phyloP scores from a whole-genome alignment of 2,797 vertebrate genomes.

The Danio aesculapii region DNA sequence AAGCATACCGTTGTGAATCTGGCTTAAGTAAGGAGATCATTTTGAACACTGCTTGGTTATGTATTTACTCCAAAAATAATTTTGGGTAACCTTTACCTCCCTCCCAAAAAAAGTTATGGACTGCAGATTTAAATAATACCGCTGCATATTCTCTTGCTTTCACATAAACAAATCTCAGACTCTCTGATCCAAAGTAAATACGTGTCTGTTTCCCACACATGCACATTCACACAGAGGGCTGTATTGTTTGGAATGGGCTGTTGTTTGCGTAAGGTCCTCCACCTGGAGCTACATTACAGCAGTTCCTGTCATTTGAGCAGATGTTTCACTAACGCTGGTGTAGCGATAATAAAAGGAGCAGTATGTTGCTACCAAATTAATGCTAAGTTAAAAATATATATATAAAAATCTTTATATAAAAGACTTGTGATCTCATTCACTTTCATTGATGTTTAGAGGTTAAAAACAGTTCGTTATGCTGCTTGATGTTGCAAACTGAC shows the following conservation, averaged over 20 bases:
- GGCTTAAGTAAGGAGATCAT: no score
- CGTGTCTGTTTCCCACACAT: not conserved
- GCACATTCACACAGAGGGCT: not conserved
- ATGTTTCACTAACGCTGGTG: not conserved
- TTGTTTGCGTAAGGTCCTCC: conserved; percentile 2
- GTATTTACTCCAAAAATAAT: no score
- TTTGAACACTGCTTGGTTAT: no score
- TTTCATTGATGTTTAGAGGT: no score
- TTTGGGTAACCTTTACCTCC: no score
- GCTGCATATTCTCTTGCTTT: not conserved
- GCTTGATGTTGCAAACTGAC: no score
- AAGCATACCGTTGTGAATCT: no score
- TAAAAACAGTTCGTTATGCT: no score
- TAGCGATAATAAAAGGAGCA: not conserved
- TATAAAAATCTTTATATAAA: no score
- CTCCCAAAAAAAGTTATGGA: no score
- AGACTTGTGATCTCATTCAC: no score
- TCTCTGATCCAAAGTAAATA: conserved; percentile 18
- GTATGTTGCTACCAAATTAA: not conserved
- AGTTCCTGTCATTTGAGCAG: not conserved
- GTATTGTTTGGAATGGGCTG: not conserved
- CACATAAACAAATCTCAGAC: not conserved
- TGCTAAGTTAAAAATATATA: no score
- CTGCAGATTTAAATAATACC: not conserved
- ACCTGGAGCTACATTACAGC: not conserved